phyloP scores from a whole-genome alignment of 2,888 invertebrate species.

The Selenia dentaria region DNA sequence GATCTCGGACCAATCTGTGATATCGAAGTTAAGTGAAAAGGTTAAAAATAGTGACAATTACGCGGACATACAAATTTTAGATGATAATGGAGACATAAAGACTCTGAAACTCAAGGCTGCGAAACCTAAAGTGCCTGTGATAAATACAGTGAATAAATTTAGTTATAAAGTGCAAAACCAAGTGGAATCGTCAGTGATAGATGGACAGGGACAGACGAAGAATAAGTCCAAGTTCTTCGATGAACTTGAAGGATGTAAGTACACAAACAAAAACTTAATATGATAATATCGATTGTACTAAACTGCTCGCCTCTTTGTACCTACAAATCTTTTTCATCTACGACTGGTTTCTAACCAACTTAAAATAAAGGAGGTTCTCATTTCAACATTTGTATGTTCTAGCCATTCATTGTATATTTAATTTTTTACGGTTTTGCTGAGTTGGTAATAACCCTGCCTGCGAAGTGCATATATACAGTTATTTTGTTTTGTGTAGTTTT shows the following conservation, averaged over 20 bases:
- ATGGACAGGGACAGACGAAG: conserved; percentile 29
- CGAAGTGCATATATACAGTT: too few species aligned
- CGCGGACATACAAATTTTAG: conserved; percentile 65
- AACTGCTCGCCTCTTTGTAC: too few species aligned
- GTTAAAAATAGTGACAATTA: conserved; percentile 17
- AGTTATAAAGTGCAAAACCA: conserved; percentile 24
- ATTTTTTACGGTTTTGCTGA: too few species aligned
- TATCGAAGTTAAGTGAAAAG: conserved; percentile 50
- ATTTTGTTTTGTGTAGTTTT: too few species aligned
- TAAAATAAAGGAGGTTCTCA: too few species aligned
- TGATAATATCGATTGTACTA: too few species aligned
- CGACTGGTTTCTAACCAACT: too few species aligned
- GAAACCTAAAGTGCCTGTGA: conserved; percentile 39
- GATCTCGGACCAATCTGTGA: conserved; percentile 38
- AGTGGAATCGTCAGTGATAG: conserved; percentile 26
- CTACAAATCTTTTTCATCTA: too few species aligned
- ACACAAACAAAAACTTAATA: too few species aligned
- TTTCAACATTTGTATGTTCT: too few species aligned
- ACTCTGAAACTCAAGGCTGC: conserved; percentile 68
- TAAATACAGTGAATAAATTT: conserved; percentile 13
- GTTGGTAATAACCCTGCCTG: too few species aligned
- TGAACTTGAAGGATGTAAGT: conserved; percentile 89
- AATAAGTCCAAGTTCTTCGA: conserved; percentile 87
- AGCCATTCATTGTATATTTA: too few species aligned
- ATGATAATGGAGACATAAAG: conserved; percentile 61